Percentiles rank a stretch among this genome's conserved stretches.
phyloP scores from a whole-genome alignment of 92 coral and sea anemone genomes.

The Porites lobata region DNA sequence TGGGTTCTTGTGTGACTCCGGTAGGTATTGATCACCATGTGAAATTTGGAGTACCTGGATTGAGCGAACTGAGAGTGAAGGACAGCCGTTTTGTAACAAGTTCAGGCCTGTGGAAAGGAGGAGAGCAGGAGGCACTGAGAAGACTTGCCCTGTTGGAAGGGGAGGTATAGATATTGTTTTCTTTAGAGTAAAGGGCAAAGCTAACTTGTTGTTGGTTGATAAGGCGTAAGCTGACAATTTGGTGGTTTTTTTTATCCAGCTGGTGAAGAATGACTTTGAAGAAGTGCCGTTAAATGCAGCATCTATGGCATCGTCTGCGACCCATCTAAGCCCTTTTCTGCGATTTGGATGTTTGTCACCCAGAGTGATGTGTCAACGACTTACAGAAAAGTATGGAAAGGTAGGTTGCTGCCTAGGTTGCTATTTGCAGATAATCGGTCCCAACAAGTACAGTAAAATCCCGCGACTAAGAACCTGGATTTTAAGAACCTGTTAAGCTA shows the following conservation, averaged over 20 bases:
- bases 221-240: background rate
- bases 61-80: conserved; percentile 69
- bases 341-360: conserved; percentile 87
- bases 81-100: conserved; percentile 33
- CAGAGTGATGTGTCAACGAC: conserved; percentile 63
- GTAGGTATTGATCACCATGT: background rate
- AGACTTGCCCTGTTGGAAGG: conserved; percentile 36
- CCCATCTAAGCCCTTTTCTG: conserved; percentile 80
- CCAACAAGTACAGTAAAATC: too few relatives aligned
- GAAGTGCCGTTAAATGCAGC: conserved; percentile 28
- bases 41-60: conserved; percentile 48
- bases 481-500: too few relatives aligned
- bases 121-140: conserved; percentile 66
- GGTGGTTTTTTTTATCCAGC: background rate
- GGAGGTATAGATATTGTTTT: conserved; percentile 36
- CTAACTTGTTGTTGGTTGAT: background rate
- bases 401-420: conserved; percentile 31
- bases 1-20: conserved; percentile 49
- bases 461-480: too few relatives aligned
- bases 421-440: too few relatives aligned
- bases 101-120: conserved; percentile 69
- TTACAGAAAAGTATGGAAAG: conserved; percentile 57
- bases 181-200: background rate
- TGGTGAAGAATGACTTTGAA: conserved; percentile 38
- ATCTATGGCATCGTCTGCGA: conserved; percentile 52